Evolutionary conservation across 1,140 invertebrate genomes (phyloP).

Genomic region (Penaeus indicus): DNA sequence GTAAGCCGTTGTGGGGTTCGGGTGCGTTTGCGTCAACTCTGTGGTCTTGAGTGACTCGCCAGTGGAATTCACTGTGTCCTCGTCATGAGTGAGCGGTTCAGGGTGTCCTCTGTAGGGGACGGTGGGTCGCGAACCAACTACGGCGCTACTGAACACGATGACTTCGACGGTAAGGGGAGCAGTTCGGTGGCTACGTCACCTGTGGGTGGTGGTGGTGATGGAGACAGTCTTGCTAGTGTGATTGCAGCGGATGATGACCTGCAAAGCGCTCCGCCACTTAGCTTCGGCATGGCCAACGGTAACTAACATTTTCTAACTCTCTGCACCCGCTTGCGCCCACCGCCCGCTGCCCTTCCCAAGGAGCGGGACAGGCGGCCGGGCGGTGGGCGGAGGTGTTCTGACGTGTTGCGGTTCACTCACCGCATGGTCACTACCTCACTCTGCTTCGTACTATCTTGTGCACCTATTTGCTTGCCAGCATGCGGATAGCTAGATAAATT

Average conservation of each 20-base stretch:
- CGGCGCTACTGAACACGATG: constrained; percentile 48
- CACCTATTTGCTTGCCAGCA: too few relatives aligned
- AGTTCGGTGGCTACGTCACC: constrained; percentile 11
- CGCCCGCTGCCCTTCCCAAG: too few relatives aligned
- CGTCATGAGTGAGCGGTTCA: constrained; percentile 58
- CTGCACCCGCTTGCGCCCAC: too few relatives aligned
- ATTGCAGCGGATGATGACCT: constrained; percentile 3
- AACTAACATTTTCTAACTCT: constrained; percentile 35
- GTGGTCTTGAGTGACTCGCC: constrained; percentile 17
- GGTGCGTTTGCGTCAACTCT: constrained; percentile 14
- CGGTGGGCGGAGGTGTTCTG: too few relatives aligned
- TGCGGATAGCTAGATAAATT: too few relatives aligned
- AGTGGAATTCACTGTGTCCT: not conserved
- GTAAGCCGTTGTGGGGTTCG: constrained; percentile 29
- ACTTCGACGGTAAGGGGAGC: constrained; percentile 52
- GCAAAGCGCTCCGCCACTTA: constrained; percentile 34
- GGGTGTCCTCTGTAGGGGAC: constrained; percentile 55
- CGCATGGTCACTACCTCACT: too few relatives aligned
- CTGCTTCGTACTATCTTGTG: too few relatives aligned
- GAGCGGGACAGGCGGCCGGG: too few relatives aligned
- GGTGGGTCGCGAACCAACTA: constrained; percentile 57
- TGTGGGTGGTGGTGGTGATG: constrained; percentile 41
- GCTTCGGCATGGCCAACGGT: constrained; percentile 60
- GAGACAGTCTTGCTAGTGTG: constrained; percentile 39
- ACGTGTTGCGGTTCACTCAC: too few relatives aligned